Conservation (phyloP, 2,888 invertebrate genomes). For the Diploptera punctata region DNA sequence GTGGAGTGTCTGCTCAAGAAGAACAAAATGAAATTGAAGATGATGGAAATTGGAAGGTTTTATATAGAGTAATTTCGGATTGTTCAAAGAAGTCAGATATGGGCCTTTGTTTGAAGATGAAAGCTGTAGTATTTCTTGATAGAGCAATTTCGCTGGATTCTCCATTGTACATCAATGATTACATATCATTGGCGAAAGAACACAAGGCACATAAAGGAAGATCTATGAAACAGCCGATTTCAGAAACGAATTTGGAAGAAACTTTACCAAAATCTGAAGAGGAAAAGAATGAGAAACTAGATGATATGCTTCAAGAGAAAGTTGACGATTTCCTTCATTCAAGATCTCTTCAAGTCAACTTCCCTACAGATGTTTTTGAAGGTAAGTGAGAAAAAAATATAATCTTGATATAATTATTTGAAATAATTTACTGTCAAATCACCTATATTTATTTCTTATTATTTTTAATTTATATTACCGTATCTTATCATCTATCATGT, state of each 20-base stretch:
- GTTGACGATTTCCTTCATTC: slow-evolving; percentile 56
- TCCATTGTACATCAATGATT: slow-evolving; percentile 37
- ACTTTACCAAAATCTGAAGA: slow-evolving; percentile 37
- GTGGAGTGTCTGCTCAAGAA: neutral
- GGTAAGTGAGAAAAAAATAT: slow-evolving; percentile 50
- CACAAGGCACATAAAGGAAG: slow-evolving; percentile 1
- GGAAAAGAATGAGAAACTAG: slow-evolving; percentile 40
- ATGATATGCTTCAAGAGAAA: slow-evolving; percentile 53
- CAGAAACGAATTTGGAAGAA: slow-evolving; percentile 39
- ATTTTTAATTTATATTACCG: too few species aligned
- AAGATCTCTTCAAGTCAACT: slow-evolving; percentile 54
- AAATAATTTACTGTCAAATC: too few species aligned
- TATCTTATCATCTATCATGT: too few species aligned
- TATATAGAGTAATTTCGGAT: slow-evolving; percentile 26
- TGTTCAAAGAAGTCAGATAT: slow-evolving; percentile 21
- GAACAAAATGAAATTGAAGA: slow-evolving; percentile 32
- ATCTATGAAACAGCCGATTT: neutral
- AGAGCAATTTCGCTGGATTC: slow-evolving; percentile 21
- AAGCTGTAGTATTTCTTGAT: slow-evolving; percentile 41
- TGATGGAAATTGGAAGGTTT: slow-evolving; percentile 10
- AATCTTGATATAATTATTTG: too few species aligned
- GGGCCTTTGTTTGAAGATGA: slow-evolving; percentile 41
- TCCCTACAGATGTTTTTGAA: slow-evolving; percentile 54
- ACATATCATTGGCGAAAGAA: slow-evolving; percentile 38
- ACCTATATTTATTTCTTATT: too few species aligned